Evolutionary conservation across 1,140 invertebrate species (phyloP).

Genomic region (Diachasmimorpha longicaudata): DNA sequence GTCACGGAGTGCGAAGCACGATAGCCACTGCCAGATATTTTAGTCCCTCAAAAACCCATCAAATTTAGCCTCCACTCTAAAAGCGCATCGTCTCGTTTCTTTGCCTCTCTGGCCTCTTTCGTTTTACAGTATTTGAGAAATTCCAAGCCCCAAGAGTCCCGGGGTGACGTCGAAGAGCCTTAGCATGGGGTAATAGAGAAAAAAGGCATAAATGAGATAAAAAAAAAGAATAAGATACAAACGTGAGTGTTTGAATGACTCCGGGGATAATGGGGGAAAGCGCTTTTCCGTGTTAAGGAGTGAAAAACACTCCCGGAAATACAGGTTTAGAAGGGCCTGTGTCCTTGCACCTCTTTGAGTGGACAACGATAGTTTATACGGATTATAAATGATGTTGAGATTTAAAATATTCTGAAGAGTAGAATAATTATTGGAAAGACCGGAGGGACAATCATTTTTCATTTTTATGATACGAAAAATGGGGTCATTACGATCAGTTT

Average conservation of each 20-base stretch:
- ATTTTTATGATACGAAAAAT: too few species aligned
- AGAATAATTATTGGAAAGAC: neutral
- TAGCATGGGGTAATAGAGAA: neutral
- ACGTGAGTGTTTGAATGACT: neutral
- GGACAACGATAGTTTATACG: neutral
- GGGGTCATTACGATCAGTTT: too few species aligned
- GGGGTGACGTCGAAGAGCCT: neutral
- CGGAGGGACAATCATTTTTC: too few species aligned
- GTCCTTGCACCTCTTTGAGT: neutral
- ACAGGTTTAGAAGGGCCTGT: neutral
- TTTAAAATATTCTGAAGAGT: neutral
- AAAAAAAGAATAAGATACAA: neutral
- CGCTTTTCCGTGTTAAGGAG: neutral
- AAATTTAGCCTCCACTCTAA: neutral
- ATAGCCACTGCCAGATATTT: neutral
- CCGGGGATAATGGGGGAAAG: neutral
- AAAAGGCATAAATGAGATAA: neutral
- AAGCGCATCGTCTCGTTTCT: neutral
- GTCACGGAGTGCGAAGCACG: neutral
- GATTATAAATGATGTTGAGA: neutral
- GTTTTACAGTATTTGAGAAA: neutral
- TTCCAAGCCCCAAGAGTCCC: neutral
- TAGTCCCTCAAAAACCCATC: neutral
- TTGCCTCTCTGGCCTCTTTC: neutral
- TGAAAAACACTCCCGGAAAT: neutral